A percentile compares a stretch with the other conserved stretches of the same genome.
phyloP scores from a whole-genome alignment of 64 coral and sea anemone genomes.

The Stichodactyla mertensii region DNA sequence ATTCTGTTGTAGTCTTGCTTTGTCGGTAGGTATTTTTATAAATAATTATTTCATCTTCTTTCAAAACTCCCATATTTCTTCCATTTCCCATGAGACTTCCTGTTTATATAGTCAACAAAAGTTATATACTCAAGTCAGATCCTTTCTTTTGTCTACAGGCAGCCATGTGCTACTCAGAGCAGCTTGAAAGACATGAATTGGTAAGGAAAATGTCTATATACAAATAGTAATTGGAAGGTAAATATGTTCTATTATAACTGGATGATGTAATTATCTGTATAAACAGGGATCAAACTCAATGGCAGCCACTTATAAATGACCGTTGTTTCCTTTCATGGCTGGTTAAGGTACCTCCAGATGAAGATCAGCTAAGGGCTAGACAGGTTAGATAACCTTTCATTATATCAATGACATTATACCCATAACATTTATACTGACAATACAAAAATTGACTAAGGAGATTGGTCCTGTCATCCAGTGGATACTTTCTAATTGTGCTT shows the following conservation, averaged over 20 bases:
- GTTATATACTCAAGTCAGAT: not conserved
- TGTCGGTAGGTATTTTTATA: conserved; percentile 69
- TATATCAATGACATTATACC: too few relatives aligned
- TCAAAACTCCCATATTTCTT: not conserved
- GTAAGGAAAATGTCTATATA: conserved; percentile 38
- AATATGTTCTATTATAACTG: not conserved
- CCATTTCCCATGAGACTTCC: not conserved
- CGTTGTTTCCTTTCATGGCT: conserved; percentile 96
- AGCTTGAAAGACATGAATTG: conserved; percentile 98
- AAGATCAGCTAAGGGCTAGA: conserved; percentile 90
- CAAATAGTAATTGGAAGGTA: not conserved
- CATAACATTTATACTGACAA: too few relatives aligned
- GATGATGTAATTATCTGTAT: not conserved
- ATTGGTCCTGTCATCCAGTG: not conserved
- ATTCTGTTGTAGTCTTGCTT: conserved; percentile 92
- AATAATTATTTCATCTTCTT: not conserved
- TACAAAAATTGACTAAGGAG: too few relatives aligned
- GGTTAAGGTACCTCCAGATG: conserved; percentile 97
- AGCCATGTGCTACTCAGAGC: conserved; percentile 98
- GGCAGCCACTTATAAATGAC: conserved; percentile 98
- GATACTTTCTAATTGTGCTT: not conserved
- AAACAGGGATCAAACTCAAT: conserved; percentile 88
- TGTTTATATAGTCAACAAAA: not conserved
- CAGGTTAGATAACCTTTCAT: conserved; percentile 46
- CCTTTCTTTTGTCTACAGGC: conserved; percentile 28